Base-by-base conservation (phyloP, 2,113 vertebrate genomes). In the Hiodon tergisus region DNA sequence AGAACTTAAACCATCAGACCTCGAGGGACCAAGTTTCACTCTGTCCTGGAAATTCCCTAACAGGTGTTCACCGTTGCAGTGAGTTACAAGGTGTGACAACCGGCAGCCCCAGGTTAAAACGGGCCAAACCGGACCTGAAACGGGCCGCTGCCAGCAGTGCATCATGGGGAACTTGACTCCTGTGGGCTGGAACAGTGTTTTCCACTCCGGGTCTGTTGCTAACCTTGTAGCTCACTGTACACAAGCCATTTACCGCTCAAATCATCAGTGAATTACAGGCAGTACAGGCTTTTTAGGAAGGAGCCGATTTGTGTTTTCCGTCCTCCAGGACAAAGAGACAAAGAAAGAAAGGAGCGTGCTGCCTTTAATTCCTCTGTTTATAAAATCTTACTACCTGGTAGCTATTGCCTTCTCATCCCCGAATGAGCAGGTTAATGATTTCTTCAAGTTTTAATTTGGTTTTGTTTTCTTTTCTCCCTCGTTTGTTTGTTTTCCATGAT, bases 381-480 rank as follows among this genome's bases (percentile, higher is more conserved):
- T 71, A 59, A 47, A 71, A 50, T 60, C 31, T 46, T n/a, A 54
- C 57, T 57, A 71, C 31, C 11, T n/a, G 14, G 31, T 31, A 31
- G 48, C 11, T 51, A 46, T 9, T 70, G 69, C 48, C 2, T 67
- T 78, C 81, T 76, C 76, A 79, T 81, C 76, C 79, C 77, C 79
- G 80, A 76, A 85, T 86, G 83, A 86, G 85, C 85, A 83, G 79
- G 63, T 84, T 86, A 89, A 85, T 90, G 85, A 92, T 92, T 87
- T 83, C 80, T 90, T 93, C 85, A 89, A 88, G 92, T 95, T 94
- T 96, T 94, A 88, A 88, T 94, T 95, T 92, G 89, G 81, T 94
- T 88, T 93, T 94, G 50, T 89, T 95, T 95, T 92, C 86, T 95
- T 95, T 95, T 93, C 87, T 93, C 93, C 94, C 92, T 94, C 91